Conservation (phyloP, 2,113 vertebrate genomes). For the Corythaeola cristata region DNA sequence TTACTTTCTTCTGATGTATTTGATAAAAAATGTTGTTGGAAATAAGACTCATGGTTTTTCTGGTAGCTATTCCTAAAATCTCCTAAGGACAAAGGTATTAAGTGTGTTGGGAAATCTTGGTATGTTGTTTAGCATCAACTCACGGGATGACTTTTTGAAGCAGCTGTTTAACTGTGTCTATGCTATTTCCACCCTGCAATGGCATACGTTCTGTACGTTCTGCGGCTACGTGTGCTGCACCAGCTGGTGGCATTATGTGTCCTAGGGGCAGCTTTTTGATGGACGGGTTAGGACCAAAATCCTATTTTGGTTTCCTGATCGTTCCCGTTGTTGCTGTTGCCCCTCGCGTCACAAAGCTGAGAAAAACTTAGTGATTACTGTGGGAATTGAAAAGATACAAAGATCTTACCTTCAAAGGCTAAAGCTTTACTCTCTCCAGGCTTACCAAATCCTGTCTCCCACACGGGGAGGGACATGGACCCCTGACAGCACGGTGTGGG, state of each 20-base stretch:
- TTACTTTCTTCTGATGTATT: not conserved
- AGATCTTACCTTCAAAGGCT: not conserved
- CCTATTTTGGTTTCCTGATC: not conserved
- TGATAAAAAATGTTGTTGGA: not conserved
- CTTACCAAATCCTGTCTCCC: not conserved
- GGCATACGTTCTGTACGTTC: rapidly evolving
- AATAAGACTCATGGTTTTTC: not conserved
- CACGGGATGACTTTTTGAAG: not conserved
- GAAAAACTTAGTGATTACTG: not conserved
- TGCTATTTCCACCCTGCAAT: not conserved
- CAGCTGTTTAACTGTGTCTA: not conserved
- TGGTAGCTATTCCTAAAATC: not conserved
- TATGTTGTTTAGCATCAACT: rapidly evolving
- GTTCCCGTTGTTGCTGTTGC: not conserved
- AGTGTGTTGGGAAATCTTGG: not conserved
- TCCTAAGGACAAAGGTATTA: not conserved
- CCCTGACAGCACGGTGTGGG: not conserved
- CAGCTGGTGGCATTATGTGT: not conserved
- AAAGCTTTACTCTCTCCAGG: not conserved
- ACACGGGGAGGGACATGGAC: rapidly evolving
- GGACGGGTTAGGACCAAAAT: not conserved
- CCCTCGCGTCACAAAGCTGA: not conserved
- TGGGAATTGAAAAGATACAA: not conserved
- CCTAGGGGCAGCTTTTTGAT: not conserved
- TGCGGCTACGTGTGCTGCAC: not conserved